Evolutionary conservation across 2,888 invertebrate genomes (phyloP), one percentile per base, ranked within the genome.

Genomic region (Trichacis sp.): DNA sequence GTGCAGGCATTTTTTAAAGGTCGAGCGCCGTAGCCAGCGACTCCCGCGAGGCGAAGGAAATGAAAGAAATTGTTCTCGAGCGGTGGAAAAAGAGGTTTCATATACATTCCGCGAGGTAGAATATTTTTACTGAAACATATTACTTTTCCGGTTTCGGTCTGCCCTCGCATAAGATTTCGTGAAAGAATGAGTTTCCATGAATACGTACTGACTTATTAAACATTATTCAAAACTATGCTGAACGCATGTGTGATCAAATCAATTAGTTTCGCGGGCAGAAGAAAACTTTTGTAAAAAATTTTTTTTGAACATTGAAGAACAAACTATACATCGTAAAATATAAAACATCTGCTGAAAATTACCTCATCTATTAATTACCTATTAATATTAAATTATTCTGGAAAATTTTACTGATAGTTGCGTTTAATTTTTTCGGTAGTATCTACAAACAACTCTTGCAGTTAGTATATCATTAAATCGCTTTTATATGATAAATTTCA

Each of bases 51-150:
- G 12, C 36, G 18, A 36, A 24, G 48, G 33, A 49, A 49, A 49
- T 49, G 48, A 49, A 50, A 50, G 38, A 50, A 50, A 50, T 36
- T 38, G 50, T 50, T 38, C 50, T 50, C 30, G 38, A 19, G 38
- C 38, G 30, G 4, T 29, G 49, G 11, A 50, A 36, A 36, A 18
- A 50, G 33, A 18, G 50, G 45, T 45, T 45, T 18, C 12, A 45
- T 45, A 45, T 45, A 45, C 20, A 45, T 19, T n/a, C 15, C 18
- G 18, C 42, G 42, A 15, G 42, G 12, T 42, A 14, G 18, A 42
- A 42, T 14, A 42, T 42, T 42, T 42, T 42, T 42, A 12, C 2
- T 14, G 12, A 18, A 18, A 15, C 4, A 42, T 42, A 42, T 42
- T 42, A 42, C 42, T 42, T 42, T 14, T 42, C 18, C 17, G n/a